phyloP scores from a whole-genome alignment of 2,113 vertebrate genomes.

The Ellobius talpinus region DNA sequence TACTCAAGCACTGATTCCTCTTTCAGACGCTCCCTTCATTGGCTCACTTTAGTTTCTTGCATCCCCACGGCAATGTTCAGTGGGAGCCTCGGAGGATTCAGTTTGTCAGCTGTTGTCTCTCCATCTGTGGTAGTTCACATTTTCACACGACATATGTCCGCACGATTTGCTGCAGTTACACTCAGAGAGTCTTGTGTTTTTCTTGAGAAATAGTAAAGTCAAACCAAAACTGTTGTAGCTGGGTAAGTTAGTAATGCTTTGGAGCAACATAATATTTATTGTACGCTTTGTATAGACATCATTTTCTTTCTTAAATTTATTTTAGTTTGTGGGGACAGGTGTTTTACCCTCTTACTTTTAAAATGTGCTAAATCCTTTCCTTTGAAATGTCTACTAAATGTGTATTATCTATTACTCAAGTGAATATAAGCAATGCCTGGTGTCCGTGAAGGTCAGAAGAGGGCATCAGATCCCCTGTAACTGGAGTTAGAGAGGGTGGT shows the following conservation, averaged over 20 bases:
- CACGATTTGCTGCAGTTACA: not conserved
- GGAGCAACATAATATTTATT: too few species aligned
- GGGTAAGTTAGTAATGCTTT: not conserved
- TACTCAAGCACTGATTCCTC: not conserved
- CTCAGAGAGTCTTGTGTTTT: not conserved
- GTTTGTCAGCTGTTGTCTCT: slow-evolving; percentile 4
- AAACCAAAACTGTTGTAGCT: not conserved
- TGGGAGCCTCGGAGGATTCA: not conserved
- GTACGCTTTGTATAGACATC: not conserved
- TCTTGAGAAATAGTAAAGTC: not conserved
- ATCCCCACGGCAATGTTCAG: not conserved
- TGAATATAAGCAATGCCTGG: not conserved
- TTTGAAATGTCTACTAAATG: not conserved
- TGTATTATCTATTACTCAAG: not conserved
- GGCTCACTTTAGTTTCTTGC: not conserved
- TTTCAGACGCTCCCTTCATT: not conserved
- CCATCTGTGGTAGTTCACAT: not conserved
- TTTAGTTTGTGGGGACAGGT: not conserved
- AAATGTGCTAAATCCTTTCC: not conserved
- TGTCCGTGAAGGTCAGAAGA: not conserved
- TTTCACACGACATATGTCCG: not conserved
- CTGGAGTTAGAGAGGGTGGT: too few species aligned
- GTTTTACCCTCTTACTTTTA: not conserved
- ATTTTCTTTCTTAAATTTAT: not conserved
- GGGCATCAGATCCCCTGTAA: not conserved